These are phyloP conservation scores for Perizoma affinitatum DNA, from an alignment of 2,888 invertebrate genomes.

Conservation along the genomic window DNA sequence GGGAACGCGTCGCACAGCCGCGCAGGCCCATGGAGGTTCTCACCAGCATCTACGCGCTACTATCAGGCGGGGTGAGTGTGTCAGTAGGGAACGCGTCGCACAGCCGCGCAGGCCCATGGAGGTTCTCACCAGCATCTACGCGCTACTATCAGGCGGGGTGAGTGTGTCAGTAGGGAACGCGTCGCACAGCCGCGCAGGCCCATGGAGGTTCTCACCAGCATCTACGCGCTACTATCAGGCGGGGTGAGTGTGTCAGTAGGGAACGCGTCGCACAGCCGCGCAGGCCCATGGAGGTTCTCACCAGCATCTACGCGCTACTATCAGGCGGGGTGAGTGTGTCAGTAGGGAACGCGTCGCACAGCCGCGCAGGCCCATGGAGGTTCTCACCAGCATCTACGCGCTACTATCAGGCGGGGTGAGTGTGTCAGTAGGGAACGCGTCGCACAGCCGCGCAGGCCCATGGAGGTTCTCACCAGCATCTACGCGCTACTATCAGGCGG, in stretches of 20 bases:
- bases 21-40: conserved; percentile 83
- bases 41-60: conserved; percentile 80
- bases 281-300: conserved; percentile 82
- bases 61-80: conserved; percentile 73
- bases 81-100: conserved; percentile 71
- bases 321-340: conserved; percentile 70
- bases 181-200: conserved; percentile 76
- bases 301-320: conserved; percentile 80
- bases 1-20: conserved; percentile 74
- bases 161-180: conserved; percentile 65
- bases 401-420: conserved; percentile 79
- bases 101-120: conserved; percentile 81
- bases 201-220: conserved; percentile 82
- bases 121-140: conserved; percentile 81
- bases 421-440: conserved; percentile 65
- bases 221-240: conserved; percentile 80
- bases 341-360: conserved; percentile 75
- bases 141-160: conserved; percentile 80
- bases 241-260: conserved; percentile 66
- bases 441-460: conserved; percentile 77
- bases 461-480: conserved; percentile 82
- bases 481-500: conserved; percentile 81
- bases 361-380: conserved; percentile 81
- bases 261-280: conserved; percentile 75
- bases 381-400: conserved; percentile 81